phyloP scores from a whole-genome alignment of 2,888 invertebrate genomes.

The Lithodes maja region DNA sequence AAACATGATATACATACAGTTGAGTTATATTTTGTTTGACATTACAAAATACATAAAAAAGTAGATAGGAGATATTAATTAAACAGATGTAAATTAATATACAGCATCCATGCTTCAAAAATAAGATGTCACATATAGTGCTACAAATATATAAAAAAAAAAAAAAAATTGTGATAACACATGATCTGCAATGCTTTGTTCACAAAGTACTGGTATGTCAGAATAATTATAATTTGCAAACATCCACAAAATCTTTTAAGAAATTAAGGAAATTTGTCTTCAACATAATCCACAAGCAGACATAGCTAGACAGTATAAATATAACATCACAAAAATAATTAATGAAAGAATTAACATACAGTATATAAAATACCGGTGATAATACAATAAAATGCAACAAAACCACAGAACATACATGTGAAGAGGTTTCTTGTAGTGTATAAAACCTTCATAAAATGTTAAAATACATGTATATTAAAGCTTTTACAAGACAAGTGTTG shows the following conservation, averaged over 20 bases:
- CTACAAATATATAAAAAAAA: not conserved
- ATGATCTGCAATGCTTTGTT: constrained; percentile 36
- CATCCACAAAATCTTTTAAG: not conserved
- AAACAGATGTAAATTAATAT: not conserved
- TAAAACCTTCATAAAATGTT: too few relatives aligned
- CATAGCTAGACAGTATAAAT: not conserved
- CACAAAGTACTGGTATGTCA: constrained; percentile 1
- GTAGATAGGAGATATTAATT: not conserved
- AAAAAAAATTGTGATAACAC: constrained; percentile 7
- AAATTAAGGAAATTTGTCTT: not conserved
- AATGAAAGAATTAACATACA: not conserved
- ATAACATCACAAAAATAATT: not conserved
- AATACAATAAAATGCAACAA: too few relatives aligned
- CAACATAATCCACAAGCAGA: constrained; percentile 7
- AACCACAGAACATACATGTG: too few relatives aligned
- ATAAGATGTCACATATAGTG: not conserved
- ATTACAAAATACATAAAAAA: not conserved
- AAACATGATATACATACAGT: not conserved
- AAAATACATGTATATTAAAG: too few relatives aligned
- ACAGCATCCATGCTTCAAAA: not conserved
- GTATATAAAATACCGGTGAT: too few relatives aligned
- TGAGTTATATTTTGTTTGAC: not conserved
- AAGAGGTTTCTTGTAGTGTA: too few relatives aligned
- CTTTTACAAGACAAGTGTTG: too few relatives aligned
- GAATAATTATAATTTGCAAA: not conserved